phyloP scores from a whole-genome alignment of 2,888 invertebrate species.

The Drosophila robusta region DNA sequence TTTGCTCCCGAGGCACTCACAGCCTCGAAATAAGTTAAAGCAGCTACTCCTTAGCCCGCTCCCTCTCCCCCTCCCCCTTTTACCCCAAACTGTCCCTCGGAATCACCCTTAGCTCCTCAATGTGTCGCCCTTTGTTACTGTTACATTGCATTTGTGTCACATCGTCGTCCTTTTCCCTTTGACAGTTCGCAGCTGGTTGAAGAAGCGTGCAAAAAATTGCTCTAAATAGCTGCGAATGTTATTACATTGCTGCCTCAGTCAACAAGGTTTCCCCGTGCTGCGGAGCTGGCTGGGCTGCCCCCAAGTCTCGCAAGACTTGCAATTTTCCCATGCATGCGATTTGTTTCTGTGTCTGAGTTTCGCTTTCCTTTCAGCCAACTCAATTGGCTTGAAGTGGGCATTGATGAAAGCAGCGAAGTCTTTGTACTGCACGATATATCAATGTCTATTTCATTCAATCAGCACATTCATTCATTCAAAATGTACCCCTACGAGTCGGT shows the following conservation, averaged over 20 bases:
- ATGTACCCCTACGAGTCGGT: slow-evolving; percentile 4
- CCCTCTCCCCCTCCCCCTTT: not conserved
- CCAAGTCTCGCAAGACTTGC: slow-evolving; percentile 6
- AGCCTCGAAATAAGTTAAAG: slow-evolving; percentile 61
- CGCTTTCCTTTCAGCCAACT: slow-evolving; percentile 19
- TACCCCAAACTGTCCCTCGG: too few relatives aligned
- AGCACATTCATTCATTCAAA: slow-evolving; percentile 30
- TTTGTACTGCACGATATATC: slow-evolving; percentile 20
- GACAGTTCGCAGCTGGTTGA: slow-evolving; percentile 47
- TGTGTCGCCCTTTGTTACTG: slow-evolving; percentile 49
- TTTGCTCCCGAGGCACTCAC: slow-evolving; percentile 24
- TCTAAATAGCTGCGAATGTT: slow-evolving; percentile 70
- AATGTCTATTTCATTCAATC: slow-evolving; percentile 55
- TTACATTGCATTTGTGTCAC: slow-evolving; percentile 66
- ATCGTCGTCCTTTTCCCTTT: slow-evolving; percentile 44
- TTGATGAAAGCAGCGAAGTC: slow-evolving; percentile 26
- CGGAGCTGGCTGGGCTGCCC: not conserved
- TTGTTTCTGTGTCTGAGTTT: slow-evolving; percentile 31
- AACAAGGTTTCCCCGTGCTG: slow-evolving; percentile 2
- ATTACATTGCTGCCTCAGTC: slow-evolving; percentile 46
- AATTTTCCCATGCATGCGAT: slow-evolving; percentile 31
- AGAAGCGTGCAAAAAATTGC: slow-evolving; percentile 51
- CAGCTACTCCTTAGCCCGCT: slow-evolving; percentile 28
- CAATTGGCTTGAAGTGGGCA: slow-evolving; percentile 49
- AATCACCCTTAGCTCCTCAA: not conserved